These are phyloP conservation scores for Manis crassicaudata DNA, from an alignment of 2,797 vertebrate genomes.

Conservation along the genomic window DNA sequence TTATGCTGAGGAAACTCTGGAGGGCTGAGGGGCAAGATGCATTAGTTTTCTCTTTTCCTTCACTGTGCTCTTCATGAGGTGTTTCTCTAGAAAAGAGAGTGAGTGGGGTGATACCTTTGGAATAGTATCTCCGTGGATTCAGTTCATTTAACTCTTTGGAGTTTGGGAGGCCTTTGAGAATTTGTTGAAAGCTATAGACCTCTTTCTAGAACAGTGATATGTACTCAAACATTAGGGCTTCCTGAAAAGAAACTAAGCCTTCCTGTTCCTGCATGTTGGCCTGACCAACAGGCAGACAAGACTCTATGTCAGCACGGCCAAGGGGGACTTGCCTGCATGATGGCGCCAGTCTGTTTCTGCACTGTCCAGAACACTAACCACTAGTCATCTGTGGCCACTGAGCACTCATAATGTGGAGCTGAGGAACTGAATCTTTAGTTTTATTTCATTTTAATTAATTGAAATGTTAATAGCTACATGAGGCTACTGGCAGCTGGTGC, in stretches of 20 bases:
- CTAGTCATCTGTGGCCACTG: accelerated
- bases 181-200: neutral
- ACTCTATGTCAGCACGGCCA: neutral
- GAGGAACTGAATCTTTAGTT: neutral
- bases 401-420: neutral
- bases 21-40: neutral
- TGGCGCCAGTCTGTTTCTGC: accelerated
- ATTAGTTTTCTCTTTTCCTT: no score
- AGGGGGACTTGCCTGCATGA: neutral
- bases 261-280: neutral
- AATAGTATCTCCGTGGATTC: no score
- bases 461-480: neutral
- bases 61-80: neutral
- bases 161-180: neutral
- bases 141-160: neutral
- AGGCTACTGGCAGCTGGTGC: neutral
- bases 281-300: neutral
- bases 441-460: neutral
- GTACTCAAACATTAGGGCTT: neutral
- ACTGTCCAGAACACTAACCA: accelerated
- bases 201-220: neutral
- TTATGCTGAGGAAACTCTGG: no score
- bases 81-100: neutral
- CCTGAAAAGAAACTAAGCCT: neutral
- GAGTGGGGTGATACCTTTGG: accelerated